Base-by-base conservation (phyloP, 2,888 invertebrate species). In the Uloborus plumipes region DNA sequence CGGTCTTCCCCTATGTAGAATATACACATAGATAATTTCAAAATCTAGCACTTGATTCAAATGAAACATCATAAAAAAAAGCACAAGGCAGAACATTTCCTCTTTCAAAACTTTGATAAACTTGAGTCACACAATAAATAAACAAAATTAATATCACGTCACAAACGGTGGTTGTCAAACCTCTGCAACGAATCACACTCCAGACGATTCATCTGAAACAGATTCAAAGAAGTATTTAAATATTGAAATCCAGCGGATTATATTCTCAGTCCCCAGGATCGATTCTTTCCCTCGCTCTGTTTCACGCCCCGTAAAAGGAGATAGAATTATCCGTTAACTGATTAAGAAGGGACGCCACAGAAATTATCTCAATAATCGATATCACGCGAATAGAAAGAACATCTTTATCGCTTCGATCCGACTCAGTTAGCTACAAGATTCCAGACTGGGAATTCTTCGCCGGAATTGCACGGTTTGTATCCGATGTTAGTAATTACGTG, bases 351-450 rank as follows among this genome's bases (percentile, higher is more conserved):
- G 58, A 77, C 70, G 71, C n/a, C 55, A 18, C 39, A 47, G 70
- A 77, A 77, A 77, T 77, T 77, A 71, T 77, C 77, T 77, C 77
- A 71, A 77, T 77, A 77, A 77, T 77, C 77, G 55, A 77, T 77
- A 77, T 22, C n/a, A 18, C 55, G 39, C 47, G 50, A 58, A 50
- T 15, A 67, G 69, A 62, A 69, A 49, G 67, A 69, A 77, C 55
- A 71, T 71, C 58, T 77, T 65, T 71, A 77, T 71, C 71, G 55
- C 64, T 53, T 58, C 47, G 70, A 77, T 70, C 67, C 62, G 31
- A 22, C 70, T 65, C 18, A 18, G 31, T 65, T 70, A 53, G 70
- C 71, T 51, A 47, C 47, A 39, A 26, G 65, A 61, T n/a, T 15
- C 49, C n/a, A 16, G 31, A 15, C 49, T 39, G 22, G 39, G n/a